phyloP scores from a whole-genome alignment of 2,113 vertebrate genomes.

The Tragelaphus scriptus region DNA sequence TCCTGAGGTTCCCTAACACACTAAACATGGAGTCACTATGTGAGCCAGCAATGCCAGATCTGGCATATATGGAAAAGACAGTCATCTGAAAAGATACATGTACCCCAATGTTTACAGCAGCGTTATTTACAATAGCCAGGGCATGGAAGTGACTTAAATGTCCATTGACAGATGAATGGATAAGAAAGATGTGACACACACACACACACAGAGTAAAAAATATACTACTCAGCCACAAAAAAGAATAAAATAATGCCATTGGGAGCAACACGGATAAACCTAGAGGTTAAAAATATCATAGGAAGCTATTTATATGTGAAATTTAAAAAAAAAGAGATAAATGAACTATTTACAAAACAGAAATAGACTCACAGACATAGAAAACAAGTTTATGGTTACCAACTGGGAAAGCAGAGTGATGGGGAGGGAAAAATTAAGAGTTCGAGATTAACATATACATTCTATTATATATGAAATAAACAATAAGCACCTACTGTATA shows the following conservation, averaged over 20 bases:
- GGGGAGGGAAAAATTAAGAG: background rate
- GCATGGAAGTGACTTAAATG: background rate
- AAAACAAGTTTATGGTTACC: background rate
- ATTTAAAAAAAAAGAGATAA: background rate
- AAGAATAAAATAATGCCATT: background rate
- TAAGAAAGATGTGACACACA: background rate
- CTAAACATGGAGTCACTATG: background rate
- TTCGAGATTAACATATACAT: background rate
- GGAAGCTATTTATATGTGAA: background rate
- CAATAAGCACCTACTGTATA: background rate
- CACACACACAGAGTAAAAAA: background rate
- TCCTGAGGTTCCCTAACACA: background rate
- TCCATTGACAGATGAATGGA: background rate
- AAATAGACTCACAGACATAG: background rate
- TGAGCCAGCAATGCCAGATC: background rate
- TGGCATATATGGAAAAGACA: background rate
- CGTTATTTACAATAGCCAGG: background rate
- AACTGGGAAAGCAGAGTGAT: background rate
- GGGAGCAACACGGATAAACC: background rate
- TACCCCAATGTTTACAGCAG: background rate
- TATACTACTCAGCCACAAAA: background rate
- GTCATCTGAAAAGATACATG: background rate
- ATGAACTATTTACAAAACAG: background rate
- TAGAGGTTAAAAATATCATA: background rate
- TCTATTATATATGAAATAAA: background rate